phyloP scores from a whole-genome alignment of 1,140 invertebrate species.

The Sitodiplosis mosellana region DNA sequence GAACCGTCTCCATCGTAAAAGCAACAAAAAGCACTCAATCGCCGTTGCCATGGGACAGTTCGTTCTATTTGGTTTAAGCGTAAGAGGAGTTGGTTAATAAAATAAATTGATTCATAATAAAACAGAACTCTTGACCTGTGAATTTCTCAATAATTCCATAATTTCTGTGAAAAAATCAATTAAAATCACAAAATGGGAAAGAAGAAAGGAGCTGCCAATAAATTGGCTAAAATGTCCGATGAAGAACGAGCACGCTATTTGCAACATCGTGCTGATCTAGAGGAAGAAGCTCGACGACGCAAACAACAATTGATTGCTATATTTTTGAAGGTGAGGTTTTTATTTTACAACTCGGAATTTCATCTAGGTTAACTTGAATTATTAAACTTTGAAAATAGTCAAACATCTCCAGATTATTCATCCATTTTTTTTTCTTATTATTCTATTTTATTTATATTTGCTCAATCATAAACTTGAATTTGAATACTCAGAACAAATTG shows the following conservation, averaged over 20 bases:
- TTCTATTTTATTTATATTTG: too few relatives aligned
- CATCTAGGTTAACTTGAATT: not conserved
- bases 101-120: conserved; percentile 2
- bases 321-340: conserved; percentile 49
- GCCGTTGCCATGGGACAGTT: not conserved
- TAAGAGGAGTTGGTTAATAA: not conserved
- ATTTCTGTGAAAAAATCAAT: conserved; percentile 13
- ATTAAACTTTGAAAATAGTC: not conserved
- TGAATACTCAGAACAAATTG: conserved; percentile 44
- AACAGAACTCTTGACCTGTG: too few relatives aligned
- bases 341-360: too few relatives aligned
- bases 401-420: not conserved
- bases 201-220: conserved; percentile 50
- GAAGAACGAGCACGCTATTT: conserved; percentile 58
- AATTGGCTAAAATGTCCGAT: conserved; percentile 61
- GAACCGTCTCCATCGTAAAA: not conserved
- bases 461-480: not conserved
- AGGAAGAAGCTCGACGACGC: conserved; percentile 52
- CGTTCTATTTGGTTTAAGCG: not conserved
- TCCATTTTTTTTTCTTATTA: too few relatives aligned
- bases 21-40: not conserved
- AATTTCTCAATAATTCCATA: too few relatives aligned
- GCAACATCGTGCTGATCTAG: conserved; percentile 55
- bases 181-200: conserved; percentile 34
- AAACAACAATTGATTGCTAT: conserved; percentile 57